Evolutionary conservation across 2,888 invertebrate genomes (phyloP).

Genomic region (Polydrusus pterygomalis): DNA sequence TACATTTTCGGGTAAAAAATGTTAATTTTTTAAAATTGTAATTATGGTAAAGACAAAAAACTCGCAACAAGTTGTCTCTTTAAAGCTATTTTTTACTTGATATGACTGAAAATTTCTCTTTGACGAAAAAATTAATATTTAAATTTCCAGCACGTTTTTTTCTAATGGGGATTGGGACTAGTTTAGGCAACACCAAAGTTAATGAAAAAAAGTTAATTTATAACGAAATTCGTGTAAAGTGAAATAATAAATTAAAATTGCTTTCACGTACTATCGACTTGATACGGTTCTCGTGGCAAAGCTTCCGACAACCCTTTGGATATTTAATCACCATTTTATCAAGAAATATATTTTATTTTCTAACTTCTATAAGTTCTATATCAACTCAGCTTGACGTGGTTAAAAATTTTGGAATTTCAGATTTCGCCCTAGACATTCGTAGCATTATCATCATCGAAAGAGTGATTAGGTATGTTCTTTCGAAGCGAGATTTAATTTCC

Average conservation of each 20-base stretch:
- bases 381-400: too few relatives aligned
- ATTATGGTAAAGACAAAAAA: constrained; percentile 20
- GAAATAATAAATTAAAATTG: background rate
- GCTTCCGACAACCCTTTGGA: too few relatives aligned
- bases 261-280: too few relatives aligned
- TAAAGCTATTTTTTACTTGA: background rate
- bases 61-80: constrained; percentile 10
- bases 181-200: background rate
- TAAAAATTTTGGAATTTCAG: too few relatives aligned
- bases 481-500: too few relatives aligned
- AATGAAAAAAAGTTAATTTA: background rate
- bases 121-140: background rate
- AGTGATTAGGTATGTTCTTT: too few relatives aligned
- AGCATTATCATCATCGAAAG: too few relatives aligned
- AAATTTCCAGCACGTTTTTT: background rate
- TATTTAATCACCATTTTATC: too few relatives aligned
- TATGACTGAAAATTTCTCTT: background rate
- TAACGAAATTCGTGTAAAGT: background rate
- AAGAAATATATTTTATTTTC: too few relatives aligned
- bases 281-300: too few relatives aligned
- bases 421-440: too few relatives aligned
- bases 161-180: background rate
- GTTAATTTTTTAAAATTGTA: constrained; percentile 12
- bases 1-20: background rate
- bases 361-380: too few relatives aligned